Evolutionary conservation across 2,797 vertebrate species (phyloP).

Genomic region (Tinamus major): DNA sequence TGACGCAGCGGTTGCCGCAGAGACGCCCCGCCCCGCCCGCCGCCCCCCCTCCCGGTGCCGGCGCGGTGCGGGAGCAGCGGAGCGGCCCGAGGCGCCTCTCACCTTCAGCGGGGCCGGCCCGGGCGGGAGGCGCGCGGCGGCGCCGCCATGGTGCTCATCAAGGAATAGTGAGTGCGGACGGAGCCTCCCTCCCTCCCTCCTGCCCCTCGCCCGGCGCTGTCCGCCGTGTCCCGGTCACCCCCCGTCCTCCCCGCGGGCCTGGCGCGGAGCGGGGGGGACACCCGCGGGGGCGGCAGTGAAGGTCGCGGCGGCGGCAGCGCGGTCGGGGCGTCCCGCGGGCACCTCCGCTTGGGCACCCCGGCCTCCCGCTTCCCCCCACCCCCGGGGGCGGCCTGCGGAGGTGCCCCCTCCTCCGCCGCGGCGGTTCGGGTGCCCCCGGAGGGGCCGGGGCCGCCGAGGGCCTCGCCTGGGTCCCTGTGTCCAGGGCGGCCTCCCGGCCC

Average conservation of each 20-base stretch:
- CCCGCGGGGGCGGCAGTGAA: slow-evolving; percentile 41
- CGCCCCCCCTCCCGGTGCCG: slow-evolving; percentile 7
- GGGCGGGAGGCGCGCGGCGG: slow-evolving; percentile 37
- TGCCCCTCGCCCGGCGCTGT: background rate
- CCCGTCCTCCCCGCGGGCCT: background rate
- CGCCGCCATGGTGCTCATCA: slow-evolving; percentile 81
- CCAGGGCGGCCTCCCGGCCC: background rate
- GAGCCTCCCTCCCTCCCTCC: no score
- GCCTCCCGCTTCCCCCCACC: background rate
- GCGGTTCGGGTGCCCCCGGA: background rate
- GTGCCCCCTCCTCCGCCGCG: no score
- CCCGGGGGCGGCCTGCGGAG: no score
- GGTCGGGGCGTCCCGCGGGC: background rate
- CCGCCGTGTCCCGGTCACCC: background rate
- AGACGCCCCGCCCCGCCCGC: slow-evolving; percentile 80
- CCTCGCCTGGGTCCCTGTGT: background rate
- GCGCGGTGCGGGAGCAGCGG: background rate
- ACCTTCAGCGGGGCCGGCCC: slow-evolving; percentile 54
- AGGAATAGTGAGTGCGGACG: slow-evolving; percentile 81
- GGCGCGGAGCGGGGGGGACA: background rate
- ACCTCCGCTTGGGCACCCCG: background rate
- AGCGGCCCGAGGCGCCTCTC: slow-evolving; percentile 53
- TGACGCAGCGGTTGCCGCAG: slow-evolving; percentile 81
- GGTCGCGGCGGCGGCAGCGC: slow-evolving; percentile 24
- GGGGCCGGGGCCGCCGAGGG: background rate